Percentiles rank a stretch among this genome's conserved stretches.
Conservation (phyloP, 1,140 invertebrate genomes). For the Holcopasites calliopsidis region DNA sequence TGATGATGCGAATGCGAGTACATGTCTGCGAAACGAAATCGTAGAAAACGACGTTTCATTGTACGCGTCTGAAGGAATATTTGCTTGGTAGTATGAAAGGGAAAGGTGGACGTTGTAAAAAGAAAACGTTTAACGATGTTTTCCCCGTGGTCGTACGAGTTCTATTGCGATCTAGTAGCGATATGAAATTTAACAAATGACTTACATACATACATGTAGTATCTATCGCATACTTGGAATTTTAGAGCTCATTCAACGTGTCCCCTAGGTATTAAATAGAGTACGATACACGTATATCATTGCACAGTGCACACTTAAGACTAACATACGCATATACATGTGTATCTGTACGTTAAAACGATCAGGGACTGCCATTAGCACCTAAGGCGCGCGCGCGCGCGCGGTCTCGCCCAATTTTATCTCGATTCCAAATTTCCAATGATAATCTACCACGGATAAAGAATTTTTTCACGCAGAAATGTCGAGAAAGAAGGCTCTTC, state of each 20-base stretch:
- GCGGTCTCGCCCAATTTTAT: slow-evolving; percentile 41
- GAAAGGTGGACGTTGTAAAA: slow-evolving; percentile 46
- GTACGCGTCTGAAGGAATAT: neutral
- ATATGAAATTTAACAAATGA: slow-evolving; percentile 73
- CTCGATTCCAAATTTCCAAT: slow-evolving; percentile 52
- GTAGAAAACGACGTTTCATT: neutral
- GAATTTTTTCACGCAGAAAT: no score
- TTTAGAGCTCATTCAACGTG: slow-evolving; percentile 54
- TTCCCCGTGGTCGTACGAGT: slow-evolving; percentile 74
- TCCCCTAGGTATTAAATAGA: slow-evolving; percentile 52
- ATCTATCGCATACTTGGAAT: slow-evolving; percentile 63
- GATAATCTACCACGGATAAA: slow-evolving; percentile 29
- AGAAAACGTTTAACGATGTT: slow-evolving; percentile 75
- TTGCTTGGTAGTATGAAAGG: slow-evolving; percentile 32
- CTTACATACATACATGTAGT: slow-evolving; percentile 41
- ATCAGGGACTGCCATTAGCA: slow-evolving; percentile 60
- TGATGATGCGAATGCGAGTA: neutral
- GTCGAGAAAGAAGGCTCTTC: no score
- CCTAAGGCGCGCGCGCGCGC: slow-evolving; percentile 54
- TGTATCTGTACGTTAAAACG: slow-evolving; percentile 30
- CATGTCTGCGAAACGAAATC: neutral
- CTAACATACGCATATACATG: slow-evolving; percentile 24
- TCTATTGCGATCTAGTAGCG: slow-evolving; percentile 68
- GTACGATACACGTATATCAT: slow-evolving; percentile 54
- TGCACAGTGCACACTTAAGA: slow-evolving; percentile 1